phyloP scores from a whole-genome alignment of 2,888 invertebrate species.

The Panzeria rudis region DNA sequence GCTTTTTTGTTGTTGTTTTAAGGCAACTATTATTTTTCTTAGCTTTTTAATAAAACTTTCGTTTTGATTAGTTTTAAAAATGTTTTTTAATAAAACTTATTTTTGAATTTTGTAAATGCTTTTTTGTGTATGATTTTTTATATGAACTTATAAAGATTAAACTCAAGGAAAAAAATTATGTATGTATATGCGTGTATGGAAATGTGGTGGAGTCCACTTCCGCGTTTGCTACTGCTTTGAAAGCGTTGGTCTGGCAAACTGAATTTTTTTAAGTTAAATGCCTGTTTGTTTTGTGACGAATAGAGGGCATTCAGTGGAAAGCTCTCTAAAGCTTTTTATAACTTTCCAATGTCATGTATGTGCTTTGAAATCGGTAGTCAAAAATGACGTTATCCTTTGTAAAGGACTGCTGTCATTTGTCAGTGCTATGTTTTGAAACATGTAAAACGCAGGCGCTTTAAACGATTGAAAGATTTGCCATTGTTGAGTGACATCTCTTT shows the following conservation, averaged over 20 bases:
- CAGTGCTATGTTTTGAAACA: neutral
- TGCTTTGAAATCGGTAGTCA: neutral
- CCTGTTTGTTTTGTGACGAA: slow-evolving; percentile 10
- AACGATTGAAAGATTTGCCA: neutral
- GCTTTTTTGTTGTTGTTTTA: slow-evolving; percentile 37
- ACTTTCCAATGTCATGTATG: slow-evolving; percentile 35
- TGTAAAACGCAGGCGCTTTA: slow-evolving; percentile 12
- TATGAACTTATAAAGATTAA: slow-evolving; percentile 41
- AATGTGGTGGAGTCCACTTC: slow-evolving; percentile 28
- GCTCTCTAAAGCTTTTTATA: slow-evolving; percentile 41
- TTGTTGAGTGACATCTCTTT: neutral
- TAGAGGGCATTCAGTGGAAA: slow-evolving; percentile 38
- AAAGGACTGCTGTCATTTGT: neutral
- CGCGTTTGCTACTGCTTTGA: slow-evolving; percentile 49
- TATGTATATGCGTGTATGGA: slow-evolving; percentile 37
- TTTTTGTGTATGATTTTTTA: slow-evolving; percentile 37
- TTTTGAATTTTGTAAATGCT: slow-evolving; percentile 24
- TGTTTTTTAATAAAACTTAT: slow-evolving; percentile 12
- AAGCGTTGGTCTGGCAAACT: slow-evolving; percentile 68
- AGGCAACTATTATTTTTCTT: slow-evolving; percentile 28
- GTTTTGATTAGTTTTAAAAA: slow-evolving; percentile 11
- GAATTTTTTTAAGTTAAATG: slow-evolving; percentile 25
- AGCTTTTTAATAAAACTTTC: slow-evolving; percentile 17
- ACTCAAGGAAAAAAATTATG: slow-evolving; percentile 50
- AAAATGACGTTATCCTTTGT: slow-evolving; percentile 62